Evolutionary conservation across 2,113 vertebrate species (phyloP).

Genomic region (Bombycilla garrulus): DNA sequence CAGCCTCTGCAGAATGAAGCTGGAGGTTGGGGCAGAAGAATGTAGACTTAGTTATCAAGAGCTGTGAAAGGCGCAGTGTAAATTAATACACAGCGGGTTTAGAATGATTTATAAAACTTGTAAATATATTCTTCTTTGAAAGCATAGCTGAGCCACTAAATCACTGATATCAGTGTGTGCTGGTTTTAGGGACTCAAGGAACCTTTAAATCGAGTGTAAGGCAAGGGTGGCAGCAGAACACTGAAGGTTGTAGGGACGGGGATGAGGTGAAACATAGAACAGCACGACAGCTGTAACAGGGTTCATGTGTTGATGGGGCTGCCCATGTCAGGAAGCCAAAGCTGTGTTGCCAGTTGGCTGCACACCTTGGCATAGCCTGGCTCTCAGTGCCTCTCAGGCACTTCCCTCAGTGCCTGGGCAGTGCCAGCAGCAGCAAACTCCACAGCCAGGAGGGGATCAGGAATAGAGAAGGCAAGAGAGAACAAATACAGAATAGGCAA

Average conservation of each 20-base stretch:
- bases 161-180: neutral
- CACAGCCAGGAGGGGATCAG: fast-evolving
- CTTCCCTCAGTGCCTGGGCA: neutral
- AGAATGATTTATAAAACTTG: neutral
- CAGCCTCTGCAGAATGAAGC: neutral
- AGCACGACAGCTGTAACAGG: neutral
- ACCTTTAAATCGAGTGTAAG: neutral
- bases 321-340: fast-evolving
- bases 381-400: fast-evolving
- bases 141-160: neutral
- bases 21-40: neutral
- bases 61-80: neutral
- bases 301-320: fast-evolving
- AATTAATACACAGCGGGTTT: neutral
- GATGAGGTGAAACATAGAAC: neutral
- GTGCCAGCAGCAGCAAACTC: fast-evolving
- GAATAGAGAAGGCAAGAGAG: neutral
- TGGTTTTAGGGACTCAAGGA: neutral
- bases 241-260: neutral
- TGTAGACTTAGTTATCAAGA: neutral
- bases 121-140: neutral
- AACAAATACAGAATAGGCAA: neutral
- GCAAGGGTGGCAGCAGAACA: fast-evolving
- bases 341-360: fast-evolving
- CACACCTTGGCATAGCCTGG: neutral